Base-by-base conservation (phyloP, 2,888 invertebrate genomes). In the Drosophila recens region DNA sequence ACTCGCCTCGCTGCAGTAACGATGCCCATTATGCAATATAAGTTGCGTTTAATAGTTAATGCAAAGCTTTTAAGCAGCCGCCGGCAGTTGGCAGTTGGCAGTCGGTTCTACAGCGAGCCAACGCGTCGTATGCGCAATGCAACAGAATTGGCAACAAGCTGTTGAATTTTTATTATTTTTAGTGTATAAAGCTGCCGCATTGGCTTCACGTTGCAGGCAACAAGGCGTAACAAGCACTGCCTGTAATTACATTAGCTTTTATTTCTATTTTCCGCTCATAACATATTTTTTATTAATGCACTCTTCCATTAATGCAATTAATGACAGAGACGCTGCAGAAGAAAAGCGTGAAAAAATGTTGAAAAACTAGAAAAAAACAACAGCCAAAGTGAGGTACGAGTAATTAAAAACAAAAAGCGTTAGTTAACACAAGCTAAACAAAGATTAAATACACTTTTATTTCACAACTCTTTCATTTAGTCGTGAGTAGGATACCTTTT, bases 21-120 rank as follows among this genome's bases (percentile, higher is more conserved):
- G 65, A 42, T 57, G 40, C 56, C 70, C 80, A 80, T 87, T 89
- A 89, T 79, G 82, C 87, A 86, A 76, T 80, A 82, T 73, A 82
- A 87, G 85, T 89, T 82, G 69, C 72, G 72, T 87, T 84, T 89
- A 84, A 89, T 89, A 86, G 87, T 86, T 86, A 86, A 86, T 89
- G 89, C 82, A 86, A 86, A 86, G 89, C 89, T 87, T 89, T 86
- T 86, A 86, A 86, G 85, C 80, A 82, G 78, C 89, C 79, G 64
- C 64, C 62, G 67, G 75, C 80, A 59, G 65, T 65, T 33, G 20
- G 33, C 56, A 58, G 46, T 54, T 53, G 57, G 11, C 10, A 45
- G 45, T 45, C 13, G 23, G 13, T 45, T 27, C 27, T 27, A 6
- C 5, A 13, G 45, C 45, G 13, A 45, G 64, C 46, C 58, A 73